Percentiles rank a stretch among this genome's conserved stretches.
phyloP scores from a whole-genome alignment of 2,797 vertebrate genomes.

The Mus caroli region DNA sequence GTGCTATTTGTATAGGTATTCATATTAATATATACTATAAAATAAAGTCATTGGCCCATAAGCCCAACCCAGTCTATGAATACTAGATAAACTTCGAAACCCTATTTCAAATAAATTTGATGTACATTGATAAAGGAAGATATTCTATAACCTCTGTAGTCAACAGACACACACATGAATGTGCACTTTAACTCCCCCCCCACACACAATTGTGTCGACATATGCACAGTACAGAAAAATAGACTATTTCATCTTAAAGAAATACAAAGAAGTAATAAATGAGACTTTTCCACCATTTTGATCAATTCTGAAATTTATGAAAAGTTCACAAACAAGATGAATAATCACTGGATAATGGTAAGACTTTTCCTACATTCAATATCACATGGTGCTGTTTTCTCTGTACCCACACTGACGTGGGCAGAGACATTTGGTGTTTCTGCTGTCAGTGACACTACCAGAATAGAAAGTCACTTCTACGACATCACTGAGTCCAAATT shows the following conservation, averaged over 20 bases:
- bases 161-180: neutral
- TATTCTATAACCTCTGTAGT: neutral
- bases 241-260: neutral
- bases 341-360: neutral
- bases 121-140: neutral
- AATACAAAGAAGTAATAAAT: neutral
- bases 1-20: neutral
- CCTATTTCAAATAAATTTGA: neutral
- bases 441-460: neutral
- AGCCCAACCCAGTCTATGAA: neutral
- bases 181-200: neutral
- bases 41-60: neutral
- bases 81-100: neutral
- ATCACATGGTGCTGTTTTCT: rapidly evolving
- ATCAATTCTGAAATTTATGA: too few relatives aligned
- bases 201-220: neutral
- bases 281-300: neutral
- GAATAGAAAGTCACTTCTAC: too few relatives aligned
- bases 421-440: neutral
- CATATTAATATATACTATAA: neutral
- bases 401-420: neutral
- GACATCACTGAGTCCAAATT: neutral
- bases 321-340: neutral
- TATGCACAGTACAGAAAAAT: neutral
- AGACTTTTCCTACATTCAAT: neutral